phyloP scores from a whole-genome alignment of 2,888 invertebrate genomes.

The Caenorhabditis sinica region DNA sequence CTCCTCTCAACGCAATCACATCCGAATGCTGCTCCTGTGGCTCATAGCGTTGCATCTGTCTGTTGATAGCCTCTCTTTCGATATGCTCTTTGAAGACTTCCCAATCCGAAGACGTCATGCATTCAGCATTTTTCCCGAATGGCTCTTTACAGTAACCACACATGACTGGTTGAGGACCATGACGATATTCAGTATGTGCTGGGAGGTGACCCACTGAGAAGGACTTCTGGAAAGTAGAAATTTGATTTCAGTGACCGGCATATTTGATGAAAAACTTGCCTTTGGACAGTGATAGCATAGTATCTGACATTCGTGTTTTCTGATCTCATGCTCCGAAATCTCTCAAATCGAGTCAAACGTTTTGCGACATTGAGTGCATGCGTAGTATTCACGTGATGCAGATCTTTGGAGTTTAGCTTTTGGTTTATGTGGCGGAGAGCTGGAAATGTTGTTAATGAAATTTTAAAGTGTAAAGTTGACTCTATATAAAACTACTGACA shows the following conservation, averaged over 20 bases:
- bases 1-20: constrained; percentile 63
- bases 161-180: constrained; percentile 42
- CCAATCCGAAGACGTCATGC: constrained; percentile 16
- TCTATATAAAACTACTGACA: too few species aligned
- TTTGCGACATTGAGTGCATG: neutral
- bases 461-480: too few species aligned
- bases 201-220: constrained; percentile 40
- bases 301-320: neutral
- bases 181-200: constrained; percentile 47
- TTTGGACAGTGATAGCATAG: neutral
- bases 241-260: neutral
- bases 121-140: constrained; percentile 51
- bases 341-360: neutral
- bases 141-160: constrained; percentile 61
- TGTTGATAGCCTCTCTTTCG: constrained; percentile 45
- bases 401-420: neutral
- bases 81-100: too few species aligned
- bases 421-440: neutral
- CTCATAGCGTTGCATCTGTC: constrained; percentile 53
- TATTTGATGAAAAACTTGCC: neutral
- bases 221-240: constrained; percentile 46
- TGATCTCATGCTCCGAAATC: neutral
- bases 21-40: neutral
- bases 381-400: neutral
- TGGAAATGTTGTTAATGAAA: too few species aligned